Percentiles rank a stretch among this genome's conserved stretches.
Evolutionary conservation across 2,888 invertebrate species (phyloP).

Genomic region (Escarpia spicata): DNA sequence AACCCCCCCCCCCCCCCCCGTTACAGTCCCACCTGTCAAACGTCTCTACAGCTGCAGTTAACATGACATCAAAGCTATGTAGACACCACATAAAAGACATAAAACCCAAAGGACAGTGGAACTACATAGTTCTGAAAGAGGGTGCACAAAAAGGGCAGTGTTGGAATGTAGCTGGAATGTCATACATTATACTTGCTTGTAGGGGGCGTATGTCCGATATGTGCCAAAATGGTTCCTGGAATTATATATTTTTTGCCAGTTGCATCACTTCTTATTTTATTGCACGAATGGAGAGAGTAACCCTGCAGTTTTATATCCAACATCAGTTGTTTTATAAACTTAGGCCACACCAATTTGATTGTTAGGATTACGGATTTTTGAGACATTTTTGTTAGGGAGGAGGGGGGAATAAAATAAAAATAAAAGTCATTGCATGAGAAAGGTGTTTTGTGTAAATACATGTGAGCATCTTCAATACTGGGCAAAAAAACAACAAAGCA

Average conservation of each 20-base stretch:
- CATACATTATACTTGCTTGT: neutral
- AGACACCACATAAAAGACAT: neutral
- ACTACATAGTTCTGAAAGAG: neutral
- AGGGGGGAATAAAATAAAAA: too few relatives aligned
- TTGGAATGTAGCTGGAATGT: neutral
- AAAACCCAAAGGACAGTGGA: neutral
- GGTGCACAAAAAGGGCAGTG: slow-evolving; percentile 10
- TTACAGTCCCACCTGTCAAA: neutral
- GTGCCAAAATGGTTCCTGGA: neutral
- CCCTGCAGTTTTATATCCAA: too few relatives aligned
- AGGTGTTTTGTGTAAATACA: too few relatives aligned
- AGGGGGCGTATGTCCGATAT: neutral
- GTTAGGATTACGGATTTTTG: too few relatives aligned
- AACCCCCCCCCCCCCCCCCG: too few relatives aligned
- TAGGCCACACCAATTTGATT: too few relatives aligned
- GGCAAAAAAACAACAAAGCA: too few relatives aligned
- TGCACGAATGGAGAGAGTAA: neutral
- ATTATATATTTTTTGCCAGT: neutral
- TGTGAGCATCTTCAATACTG: too few relatives aligned
- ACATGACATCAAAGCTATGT: neutral
- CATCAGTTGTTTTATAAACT: too few relatives aligned
- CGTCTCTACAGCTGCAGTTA: neutral
- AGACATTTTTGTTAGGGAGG: too few relatives aligned
- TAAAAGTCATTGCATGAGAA: too few relatives aligned
- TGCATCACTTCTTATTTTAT: neutral